Evolutionary conservation across 35 echinoderm and acorn worm species (phyloP).

Genomic region (Heliocidaris erythrogramma): DNA sequence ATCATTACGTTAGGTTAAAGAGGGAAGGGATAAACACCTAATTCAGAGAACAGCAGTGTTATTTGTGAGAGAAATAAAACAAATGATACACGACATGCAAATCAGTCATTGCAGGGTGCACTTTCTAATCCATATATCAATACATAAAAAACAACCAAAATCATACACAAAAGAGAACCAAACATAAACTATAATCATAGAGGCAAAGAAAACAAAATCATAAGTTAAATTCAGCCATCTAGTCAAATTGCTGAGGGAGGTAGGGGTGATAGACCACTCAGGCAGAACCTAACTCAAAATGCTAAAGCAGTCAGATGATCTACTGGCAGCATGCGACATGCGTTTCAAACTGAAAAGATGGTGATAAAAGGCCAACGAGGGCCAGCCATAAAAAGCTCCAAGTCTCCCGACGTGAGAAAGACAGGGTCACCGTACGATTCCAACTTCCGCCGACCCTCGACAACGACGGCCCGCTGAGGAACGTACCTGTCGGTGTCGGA

Average conservation of each 20-base stretch:
- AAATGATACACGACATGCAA: neutral
- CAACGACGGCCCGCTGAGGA: neutral
- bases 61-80: neutral
- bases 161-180: neutral
- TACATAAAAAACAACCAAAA: neutral
- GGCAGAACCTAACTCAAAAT: neutral
- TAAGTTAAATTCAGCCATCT: neutral
- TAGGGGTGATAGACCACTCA: neutral
- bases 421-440: neutral
- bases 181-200: neutral
- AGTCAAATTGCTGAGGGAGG: neutral
- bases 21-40: neutral
- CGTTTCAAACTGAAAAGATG: neutral
- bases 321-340: neutral
- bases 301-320: neutral
- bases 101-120: neutral
- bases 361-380: neutral
- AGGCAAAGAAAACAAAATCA: neutral
- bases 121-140: neutral
- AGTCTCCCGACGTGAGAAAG: neutral
- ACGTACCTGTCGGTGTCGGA: conserved; percentile 62
- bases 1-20: neutral
- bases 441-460: neutral
- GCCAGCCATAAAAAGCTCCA: neutral
- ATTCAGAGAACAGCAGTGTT: neutral